Evolutionary conservation across 2,797 vertebrate species (phyloP), one percentile per base, ranked within the genome.

Genomic region (Lepilemur ruficaudatus): DNA sequence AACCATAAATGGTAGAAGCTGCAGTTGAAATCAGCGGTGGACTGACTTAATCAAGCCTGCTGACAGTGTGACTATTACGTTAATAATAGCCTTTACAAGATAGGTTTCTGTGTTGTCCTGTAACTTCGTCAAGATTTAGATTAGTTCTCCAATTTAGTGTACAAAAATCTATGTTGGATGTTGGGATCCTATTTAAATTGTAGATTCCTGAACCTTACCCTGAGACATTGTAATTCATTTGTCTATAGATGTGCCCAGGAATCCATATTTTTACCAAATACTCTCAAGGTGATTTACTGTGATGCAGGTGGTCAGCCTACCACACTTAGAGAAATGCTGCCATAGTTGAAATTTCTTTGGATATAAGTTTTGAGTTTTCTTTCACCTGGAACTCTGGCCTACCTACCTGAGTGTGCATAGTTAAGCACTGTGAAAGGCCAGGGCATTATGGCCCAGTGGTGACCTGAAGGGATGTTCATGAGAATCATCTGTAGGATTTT

Each of bases 61-160:
- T 61, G 52, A 59, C 73, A 50, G 41, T 92, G 15, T 83, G 63
- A 92, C 69, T 50, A 46, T 35, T 76, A 57, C 17, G 61, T 82
- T 61, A 82, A 61, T 81, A 59, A 80, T 25, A 84, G 38, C 41
- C 70, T 97, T 80, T 86, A 35, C 38, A 91, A 86, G 50, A 76
- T 81, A 94, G 10, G 4, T 76, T 97, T 96, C 32, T 78, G 57
- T 89, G 69, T 28, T 73, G 22, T 43, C 65, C 43, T 89, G 84
- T 92, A 78, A 89, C 72, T 97, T 94, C 87, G 15, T 83, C 57
- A 92, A 85, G n/a, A 84, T 87, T 91, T 79, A 80, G 17, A 72
- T 65, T 28, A 20, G 30, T 79, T 95, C 35, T 72, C 57, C 48
- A 88, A 25, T 52, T 92, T 65, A 59, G 4, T 79, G n/a, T 91